Base-by-base conservation (phyloP, 1,140 invertebrate species). In the Rhagoletis zephyria region DNA sequence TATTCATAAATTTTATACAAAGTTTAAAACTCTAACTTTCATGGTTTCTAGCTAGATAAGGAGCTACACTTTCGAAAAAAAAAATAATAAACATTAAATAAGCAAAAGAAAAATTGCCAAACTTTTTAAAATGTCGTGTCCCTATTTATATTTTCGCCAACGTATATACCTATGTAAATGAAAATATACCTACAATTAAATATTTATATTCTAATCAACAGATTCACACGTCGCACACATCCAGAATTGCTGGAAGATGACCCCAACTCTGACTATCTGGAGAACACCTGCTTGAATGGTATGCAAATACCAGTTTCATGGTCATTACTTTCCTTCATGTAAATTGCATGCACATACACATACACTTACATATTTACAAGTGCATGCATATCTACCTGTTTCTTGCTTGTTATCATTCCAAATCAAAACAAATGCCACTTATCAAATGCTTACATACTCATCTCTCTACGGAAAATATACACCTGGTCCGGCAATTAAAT, bases 241-340 rank as follows among this genome's bases (percentile, higher is more conserved):
- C 97, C 97, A 0, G 96, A 97, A 89, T 93, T 97, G 3, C 91
- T 97, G 48, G 95, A 97, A 90, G 96, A 97, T 89, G 97, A 98
- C 92, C 95, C 97, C 1, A 97, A 97, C 92, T 96, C 96, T 1
- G 97, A 98, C 92, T 98, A 98, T 92, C 94, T 98, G 89, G 97
- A 98, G 94, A 98, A 98, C 90, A 97, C 97, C 63, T 98, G 97
- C 92, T 93, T 98, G 1, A 97, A 97, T 92, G 96, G 97, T 97
- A 94, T 94, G 89, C 48, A 81, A 81, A 81, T 81, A 51, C 74
- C 48, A 56, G 14, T 81, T 51, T 56, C 9, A 56, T 81, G 7
- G 45, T 56, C 45, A n/a, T 56, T 77, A 19, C 74, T 9, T 9
- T 56, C 5, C 30, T 40, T 63, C 61, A 19, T 10, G 2, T 67